Conservation (phyloP, 1,140 invertebrate genomes). For the Scaptodrosophila lebanonensis region DNA sequence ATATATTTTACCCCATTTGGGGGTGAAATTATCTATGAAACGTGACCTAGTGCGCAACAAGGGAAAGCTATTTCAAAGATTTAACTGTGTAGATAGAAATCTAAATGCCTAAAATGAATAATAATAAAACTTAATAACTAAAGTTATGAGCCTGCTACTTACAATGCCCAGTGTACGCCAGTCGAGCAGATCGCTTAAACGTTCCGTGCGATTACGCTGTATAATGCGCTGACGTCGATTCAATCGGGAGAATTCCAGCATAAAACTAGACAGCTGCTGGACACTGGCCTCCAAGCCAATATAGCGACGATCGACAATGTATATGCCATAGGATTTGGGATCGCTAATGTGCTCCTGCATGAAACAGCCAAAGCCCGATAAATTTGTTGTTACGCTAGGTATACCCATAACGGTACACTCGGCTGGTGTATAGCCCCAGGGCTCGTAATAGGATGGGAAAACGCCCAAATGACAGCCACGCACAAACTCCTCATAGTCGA, state of each 20-base stretch:
- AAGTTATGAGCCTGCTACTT: conserved; percentile 76
- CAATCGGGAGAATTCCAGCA: conserved; percentile 95
- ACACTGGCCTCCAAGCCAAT: conserved; percentile 94
- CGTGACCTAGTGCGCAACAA: no score
- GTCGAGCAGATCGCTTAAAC: conserved; percentile 97
- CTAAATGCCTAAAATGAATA: no score
- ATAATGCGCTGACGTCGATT: conserved; percentile 98
- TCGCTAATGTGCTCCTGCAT: conserved; percentile 99
- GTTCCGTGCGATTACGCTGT: conserved; percentile 97
- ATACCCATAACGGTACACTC: conserved; percentile 99
- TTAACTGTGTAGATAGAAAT: no score
- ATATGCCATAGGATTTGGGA: conserved; percentile 99
- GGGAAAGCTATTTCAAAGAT: no score
- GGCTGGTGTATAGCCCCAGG: conserved; percentile 99
- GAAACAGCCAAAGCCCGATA: conserved; percentile 99
- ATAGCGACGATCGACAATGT: conserved; percentile 95
- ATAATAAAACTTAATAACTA: not conserved
- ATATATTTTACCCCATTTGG: no score
- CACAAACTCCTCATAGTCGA: conserved; percentile 99
- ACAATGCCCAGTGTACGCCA: conserved; percentile 98
- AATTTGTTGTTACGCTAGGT: conserved; percentile 97
- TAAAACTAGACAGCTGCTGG: conserved; percentile 94
- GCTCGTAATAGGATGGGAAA: conserved; percentile 99
- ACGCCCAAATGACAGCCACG: conserved; percentile 97
- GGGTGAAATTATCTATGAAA: no score